phyloP scores from a whole-genome alignment of 2,797 vertebrate species.

The Clarias fuscus region DNA sequence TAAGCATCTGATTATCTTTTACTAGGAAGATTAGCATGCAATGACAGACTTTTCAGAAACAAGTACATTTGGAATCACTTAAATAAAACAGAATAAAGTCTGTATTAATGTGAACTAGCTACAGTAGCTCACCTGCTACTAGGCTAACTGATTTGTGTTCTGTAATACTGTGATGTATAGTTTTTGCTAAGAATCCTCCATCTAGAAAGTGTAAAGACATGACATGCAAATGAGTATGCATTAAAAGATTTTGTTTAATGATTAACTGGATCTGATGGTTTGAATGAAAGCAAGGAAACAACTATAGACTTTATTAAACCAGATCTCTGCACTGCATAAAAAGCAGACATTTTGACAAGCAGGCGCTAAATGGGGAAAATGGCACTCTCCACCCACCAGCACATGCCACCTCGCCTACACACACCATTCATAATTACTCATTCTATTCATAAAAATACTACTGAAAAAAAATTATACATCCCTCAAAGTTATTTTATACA shows the following conservation, averaged over 20 bases:
- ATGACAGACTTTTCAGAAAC: not conserved
- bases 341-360: not conserved
- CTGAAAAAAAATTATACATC: not conserved
- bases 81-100: not conserved
- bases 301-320: not conserved
- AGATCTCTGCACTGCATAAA: not conserved
- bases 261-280: not conserved
- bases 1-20: not conserved
- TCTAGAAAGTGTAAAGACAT: not conserved
- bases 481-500: no score
- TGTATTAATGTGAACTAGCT: not conserved
- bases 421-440: not conserved
- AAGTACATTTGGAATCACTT: not conserved
- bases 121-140: not conserved
- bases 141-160: not conserved
- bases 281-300: not conserved
- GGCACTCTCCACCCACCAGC: not conserved
- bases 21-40: not conserved
- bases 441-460: not conserved
- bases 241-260: not conserved
- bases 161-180: not conserved
- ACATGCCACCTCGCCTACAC: constrained; percentile 1
- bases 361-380: not conserved
- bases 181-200: not conserved
- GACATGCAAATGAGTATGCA: not conserved